Conservation (phyloP, 1,140 invertebrate genomes). For the Drosophila sp. region DNA sequence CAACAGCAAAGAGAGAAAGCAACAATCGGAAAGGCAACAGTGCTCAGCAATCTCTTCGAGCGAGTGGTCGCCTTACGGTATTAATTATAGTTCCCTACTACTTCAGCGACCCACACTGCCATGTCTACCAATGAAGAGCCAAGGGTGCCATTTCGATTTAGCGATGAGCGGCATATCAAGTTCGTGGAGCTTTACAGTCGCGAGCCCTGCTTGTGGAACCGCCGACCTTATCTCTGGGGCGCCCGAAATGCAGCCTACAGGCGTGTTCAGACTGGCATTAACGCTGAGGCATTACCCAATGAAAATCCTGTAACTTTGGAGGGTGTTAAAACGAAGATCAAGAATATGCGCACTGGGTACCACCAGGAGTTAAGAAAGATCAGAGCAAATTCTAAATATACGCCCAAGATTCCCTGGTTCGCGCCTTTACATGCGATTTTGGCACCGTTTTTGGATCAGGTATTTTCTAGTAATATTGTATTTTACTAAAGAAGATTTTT, state of each 20-base stretch:
- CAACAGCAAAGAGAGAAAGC: conserved; percentile 18
- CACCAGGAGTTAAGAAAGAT: conserved; percentile 69
- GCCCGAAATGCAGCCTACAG: conserved; percentile 57
- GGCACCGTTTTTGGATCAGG: conserved; percentile 49
- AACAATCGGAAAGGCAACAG: conserved; percentile 29
- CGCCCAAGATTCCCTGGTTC: conserved; percentile 60
- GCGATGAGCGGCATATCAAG: conserved; percentile 51
- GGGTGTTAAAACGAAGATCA: conserved; percentile 63
- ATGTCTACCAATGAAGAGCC: neutral
- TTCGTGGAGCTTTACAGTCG: conserved; percentile 64
- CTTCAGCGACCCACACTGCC: neutral
- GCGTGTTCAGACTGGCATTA: conserved; percentile 61
- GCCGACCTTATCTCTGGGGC: conserved; percentile 39
- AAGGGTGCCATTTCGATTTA: conserved; percentile 59
- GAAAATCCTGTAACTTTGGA: conserved; percentile 45
- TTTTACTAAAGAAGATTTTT: too few species aligned
- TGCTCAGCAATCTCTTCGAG: conserved; percentile 31
- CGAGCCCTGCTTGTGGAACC: conserved; percentile 67
- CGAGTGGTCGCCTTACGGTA: conserved; percentile 29
- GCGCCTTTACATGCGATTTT: conserved; percentile 55
- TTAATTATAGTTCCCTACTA: neutral
- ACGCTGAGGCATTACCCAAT: conserved; percentile 14
- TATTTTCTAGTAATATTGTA: conserved; percentile 17
- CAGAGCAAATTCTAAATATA: conserved; percentile 42
- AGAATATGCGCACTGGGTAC: conserved; percentile 60